Percentiles rank a stretch among this genome's conserved stretches.
Conservation (phyloP, 2,113 vertebrate genomes). For the Neogobius melanostomus region DNA sequence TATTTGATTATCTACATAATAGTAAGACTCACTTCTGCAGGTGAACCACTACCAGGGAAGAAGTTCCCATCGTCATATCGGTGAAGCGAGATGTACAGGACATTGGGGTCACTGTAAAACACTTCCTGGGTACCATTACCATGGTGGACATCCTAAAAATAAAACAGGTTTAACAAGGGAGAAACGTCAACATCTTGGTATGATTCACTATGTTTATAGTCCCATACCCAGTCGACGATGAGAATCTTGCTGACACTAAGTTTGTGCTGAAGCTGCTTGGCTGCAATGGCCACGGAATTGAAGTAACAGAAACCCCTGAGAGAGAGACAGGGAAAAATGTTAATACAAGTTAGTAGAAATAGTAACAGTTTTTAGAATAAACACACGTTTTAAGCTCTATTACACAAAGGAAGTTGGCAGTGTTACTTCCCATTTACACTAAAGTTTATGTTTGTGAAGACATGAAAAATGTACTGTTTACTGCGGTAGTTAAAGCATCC, state of each 20-base stretch:
- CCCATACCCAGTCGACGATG: conserved; percentile 93
- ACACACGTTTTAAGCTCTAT: neutral
- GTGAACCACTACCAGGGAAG: conserved; percentile 90
- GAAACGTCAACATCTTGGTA: neutral
- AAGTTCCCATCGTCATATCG: conserved; percentile 91
- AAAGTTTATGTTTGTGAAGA: neutral
- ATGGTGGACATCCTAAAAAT: conserved; percentile 87
- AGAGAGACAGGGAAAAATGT: conserved; percentile 10
- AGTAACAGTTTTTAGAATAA: neutral
- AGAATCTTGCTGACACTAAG: conserved; percentile 88
- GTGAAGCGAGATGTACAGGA: conserved; percentile 91
- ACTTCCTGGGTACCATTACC: conserved; percentile 92
- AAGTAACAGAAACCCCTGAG: conserved; percentile 92
- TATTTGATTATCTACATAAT: neutral
- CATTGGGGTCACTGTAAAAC: conserved; percentile 87
- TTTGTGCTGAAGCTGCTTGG: conserved; percentile 82
- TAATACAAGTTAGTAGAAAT: neutral
- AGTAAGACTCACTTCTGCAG: conserved; percentile 78
- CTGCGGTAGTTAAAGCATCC: neutral
- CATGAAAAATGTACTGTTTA: neutral
- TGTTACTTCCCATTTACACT: neutral
- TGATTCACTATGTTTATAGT: neutral
- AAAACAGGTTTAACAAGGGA: neutral
- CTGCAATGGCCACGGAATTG: conserved; percentile 92
- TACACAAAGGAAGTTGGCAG: neutral